Evolutionary conservation across 2,113 vertebrate genomes (phyloP), one percentile per base, ranked within the genome.

Genomic region (Lynx canadensis): DNA sequence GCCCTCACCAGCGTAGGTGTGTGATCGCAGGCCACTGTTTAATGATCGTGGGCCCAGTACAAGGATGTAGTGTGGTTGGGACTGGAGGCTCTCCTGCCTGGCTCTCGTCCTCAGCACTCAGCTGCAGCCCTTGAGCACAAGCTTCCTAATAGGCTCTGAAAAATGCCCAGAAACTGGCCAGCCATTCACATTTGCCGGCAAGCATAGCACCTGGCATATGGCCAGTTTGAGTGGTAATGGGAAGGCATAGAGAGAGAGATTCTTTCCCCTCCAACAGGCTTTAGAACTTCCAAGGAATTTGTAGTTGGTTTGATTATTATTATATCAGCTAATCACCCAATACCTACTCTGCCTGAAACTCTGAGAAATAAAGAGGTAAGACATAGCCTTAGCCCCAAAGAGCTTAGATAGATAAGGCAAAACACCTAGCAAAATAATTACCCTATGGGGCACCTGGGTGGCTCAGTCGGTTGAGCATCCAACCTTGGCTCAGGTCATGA

Each of bases 211-310:
- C 13, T 73, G 89, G 66, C 84, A 89, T 68, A 88, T 79, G 95
- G 71, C 94, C 84, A 82, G 69, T 94, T 90, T 97, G 41, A 94
- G 81, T 68, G 92, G 48, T 74, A 21, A 14, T 95, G 41, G 82
- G 50, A 87, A 92, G 94, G 36, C 73, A 93, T 60, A 45, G 45
- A 45, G 45, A 88, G 23, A 88, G 36, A 66, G 73, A 38, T 36
- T 69, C 27, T 76, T 60, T 13, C 48, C 3, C 36, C 45, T 93
- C 66, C 78, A 87, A n/a, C 48, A 93, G 78, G 31, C n/a, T 82
- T 89, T 89, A 69, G 79, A 73, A 92, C 33, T 36, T 88, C 69
- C 83, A 76, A 81, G 55, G 23, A 23, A 82, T 79, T 33, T 79
- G 31, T 55, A n/a, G 13, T 38, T 96, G 81, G 38, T 79, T 93